Evolutionary conservation across 2,888 invertebrate species (phyloP), one percentile per base, ranked within the genome.

Genomic region (Byasa hedistus): DNA sequence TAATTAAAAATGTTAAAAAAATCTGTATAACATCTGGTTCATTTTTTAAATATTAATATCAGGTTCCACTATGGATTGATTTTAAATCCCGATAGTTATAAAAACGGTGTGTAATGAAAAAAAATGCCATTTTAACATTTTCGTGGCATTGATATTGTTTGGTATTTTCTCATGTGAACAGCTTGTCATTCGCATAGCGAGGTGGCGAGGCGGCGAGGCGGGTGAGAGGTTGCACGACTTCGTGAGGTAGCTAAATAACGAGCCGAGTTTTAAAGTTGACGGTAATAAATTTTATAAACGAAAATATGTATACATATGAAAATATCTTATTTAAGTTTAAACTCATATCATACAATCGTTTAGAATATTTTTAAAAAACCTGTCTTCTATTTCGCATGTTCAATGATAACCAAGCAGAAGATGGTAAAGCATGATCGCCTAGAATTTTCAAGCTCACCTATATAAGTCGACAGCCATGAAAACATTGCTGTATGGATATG

Each of bases 191-290:
- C 15, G 55, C 62, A 66, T 10, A 59, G 55, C 62, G 59, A 27
- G 48, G 32, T 10, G 32, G 8, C 7, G 32, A 32, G 32, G 32
- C 32, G 32, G 32, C 32, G 32, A 32, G 32, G 36, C 55, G 55
- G 55, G 58, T 52, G 62, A 63, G 58, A 63, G 66, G 66, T 66
- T 62, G 66, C 66, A 66, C 66, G 66, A 66, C 54, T 66, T 55
- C 66, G 66, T 66, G 66, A 55, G 59, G 62, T 59, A 59, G 62
- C 62, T 58, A 39, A 59, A 63, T 66, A 27, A 62, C 66, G 52
- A 66, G 44, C 62, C 27, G 58, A 52, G 51, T 39, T 66, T 63
- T 63, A 59, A 44, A 36, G 58, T 39, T 32, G 51, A 24, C 52
- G 23, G 56, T 51, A 57, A 32, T 65, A 66, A 55, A 66, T 61